Evolutionary conservation across 2,888 invertebrate species (phyloP), one percentile per base, ranked within the genome.

Genomic region (Nycteola revayana): DNA sequence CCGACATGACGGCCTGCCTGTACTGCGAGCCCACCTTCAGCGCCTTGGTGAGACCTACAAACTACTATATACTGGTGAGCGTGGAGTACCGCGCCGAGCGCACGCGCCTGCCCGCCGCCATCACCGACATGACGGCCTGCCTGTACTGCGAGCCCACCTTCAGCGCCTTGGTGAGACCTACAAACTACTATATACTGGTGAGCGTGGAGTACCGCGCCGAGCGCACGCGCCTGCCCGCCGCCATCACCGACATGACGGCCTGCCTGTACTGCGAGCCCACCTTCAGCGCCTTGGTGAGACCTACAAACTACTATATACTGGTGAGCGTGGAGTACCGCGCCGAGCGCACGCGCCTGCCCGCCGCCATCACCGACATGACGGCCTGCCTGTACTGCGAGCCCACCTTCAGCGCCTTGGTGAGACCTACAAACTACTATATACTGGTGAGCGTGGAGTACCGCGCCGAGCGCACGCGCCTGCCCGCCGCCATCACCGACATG

Each of bases 201-300:
- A 86, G 37, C 26, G 11, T 11, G 8, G 35, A 31, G 25, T 35
- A 29, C 35, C 17, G 25, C 10, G 35, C 35, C 9, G 36, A 25
- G 10, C 25, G 26, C 22, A 11, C 32, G 1, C 31, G 30, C 9
- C 40, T 35, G 25, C 40, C 39, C 31, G 39, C 39, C 30, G 39
- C 39, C 17, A 14, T 38, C 32, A 38, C 37, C 22, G 37, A 38
- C 17, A 38, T 38, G 37, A 32, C 37, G 11, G 35, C 29, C 25
- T 99, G 98, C 69, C 92, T 98, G 3, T 98, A 98, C 86, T 98
- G 98, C 77, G 94, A 94, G 34, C 87, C 91, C 1, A 93, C 93
- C 32, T 95, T 98, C 67, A 90, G 92, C 7, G 91, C 93, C 23
- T 30, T 38, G 32, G 38, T 32, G 6, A 23, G 30, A 31, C 2